Evolutionary conservation across 2,797 vertebrate genomes (phyloP), one percentile per base, ranked within the genome.

Genomic region (Pitangus sulphuratus): DNA sequence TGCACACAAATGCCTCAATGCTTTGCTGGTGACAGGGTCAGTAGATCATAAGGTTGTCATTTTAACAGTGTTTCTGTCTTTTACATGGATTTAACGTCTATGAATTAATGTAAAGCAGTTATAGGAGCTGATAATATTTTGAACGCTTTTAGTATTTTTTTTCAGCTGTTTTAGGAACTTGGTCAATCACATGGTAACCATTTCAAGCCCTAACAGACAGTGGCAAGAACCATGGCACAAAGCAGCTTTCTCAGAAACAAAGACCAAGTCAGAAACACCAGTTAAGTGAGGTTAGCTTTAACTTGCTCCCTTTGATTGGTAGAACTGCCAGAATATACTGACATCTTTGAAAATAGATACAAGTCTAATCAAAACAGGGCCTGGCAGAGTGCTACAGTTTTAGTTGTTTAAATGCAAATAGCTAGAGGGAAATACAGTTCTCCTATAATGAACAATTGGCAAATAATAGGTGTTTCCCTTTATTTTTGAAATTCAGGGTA

Each of bases 401-500:
- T 39, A 82, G 9, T 56, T 72, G 47, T 57, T 90, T 37, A 61
- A 70, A 84, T 37, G n/a, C 0, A 2, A 10, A 6, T 28, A 79
- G 44, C 25, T 51, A 70, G 31, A 92, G 70, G 74, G 20, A 79
- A 95, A 61, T 39, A 79, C 22, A 82, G 26, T 18, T 78, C 47
- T 57, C 14, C 31, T 60, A 9, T 44, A 82, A 76, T 21, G 26
- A 87, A 74, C 31, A 80, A n/a, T 37, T 57, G 48, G 50, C 65
- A 91, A 93, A 66, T 75, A 91, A 76, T 19, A 93, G 83, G 72
- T 31, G 4, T 94, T 93, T 91, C 83, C 85, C 56, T 86, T 93
- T 70, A 50, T 61, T 84, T 89, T 84, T 74, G 30, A 89, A 93
- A 91, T 74, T 66, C 61, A 78, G 65, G 5, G 51, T 86, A 93